Percentiles rank a stretch among this genome's conserved stretches.
Evolutionary conservation across 2,113 vertebrate genomes (phyloP).

Genomic region (Oceanodroma tethys): DNA sequence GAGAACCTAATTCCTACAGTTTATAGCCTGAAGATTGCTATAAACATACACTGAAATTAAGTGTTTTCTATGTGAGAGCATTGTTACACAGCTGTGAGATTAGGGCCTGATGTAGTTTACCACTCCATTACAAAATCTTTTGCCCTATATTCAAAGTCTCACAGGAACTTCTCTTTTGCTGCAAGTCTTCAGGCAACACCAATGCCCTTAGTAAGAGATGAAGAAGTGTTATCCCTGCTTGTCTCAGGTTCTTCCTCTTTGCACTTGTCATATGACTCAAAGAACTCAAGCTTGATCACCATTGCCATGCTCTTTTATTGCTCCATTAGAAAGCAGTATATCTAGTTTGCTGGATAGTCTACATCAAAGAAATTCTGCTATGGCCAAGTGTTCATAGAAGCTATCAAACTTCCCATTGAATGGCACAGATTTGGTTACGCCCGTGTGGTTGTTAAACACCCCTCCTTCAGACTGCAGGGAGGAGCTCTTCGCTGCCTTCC

Average conservation of each 20-base stretch:
- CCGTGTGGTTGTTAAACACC: rapidly evolving
- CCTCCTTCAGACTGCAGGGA: background rate
- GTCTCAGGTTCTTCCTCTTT: background rate
- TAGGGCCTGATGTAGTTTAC: background rate
- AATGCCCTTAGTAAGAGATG: background rate
- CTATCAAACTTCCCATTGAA: background rate
- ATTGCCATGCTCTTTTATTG: background rate
- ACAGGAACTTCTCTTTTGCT: background rate
- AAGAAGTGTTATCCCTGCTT: background rate
- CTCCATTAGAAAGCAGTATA: background rate
- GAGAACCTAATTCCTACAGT: background rate
- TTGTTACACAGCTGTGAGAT: background rate
- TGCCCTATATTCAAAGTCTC: background rate
- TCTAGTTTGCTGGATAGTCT: background rate
- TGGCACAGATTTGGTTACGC: background rate
- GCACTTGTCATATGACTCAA: background rate
- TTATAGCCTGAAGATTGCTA: background rate
- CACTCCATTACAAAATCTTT: background rate
- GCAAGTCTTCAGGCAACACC: background rate
- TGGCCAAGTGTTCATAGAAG: background rate
- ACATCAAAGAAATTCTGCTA: background rate
- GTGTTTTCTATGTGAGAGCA: background rate
- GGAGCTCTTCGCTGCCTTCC: background rate
- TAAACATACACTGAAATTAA: background rate
- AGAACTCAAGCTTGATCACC: background rate